Evolutionary conservation across 1,140 invertebrate species (phyloP).

Genomic region (Lordiphosa mommai): DNA sequence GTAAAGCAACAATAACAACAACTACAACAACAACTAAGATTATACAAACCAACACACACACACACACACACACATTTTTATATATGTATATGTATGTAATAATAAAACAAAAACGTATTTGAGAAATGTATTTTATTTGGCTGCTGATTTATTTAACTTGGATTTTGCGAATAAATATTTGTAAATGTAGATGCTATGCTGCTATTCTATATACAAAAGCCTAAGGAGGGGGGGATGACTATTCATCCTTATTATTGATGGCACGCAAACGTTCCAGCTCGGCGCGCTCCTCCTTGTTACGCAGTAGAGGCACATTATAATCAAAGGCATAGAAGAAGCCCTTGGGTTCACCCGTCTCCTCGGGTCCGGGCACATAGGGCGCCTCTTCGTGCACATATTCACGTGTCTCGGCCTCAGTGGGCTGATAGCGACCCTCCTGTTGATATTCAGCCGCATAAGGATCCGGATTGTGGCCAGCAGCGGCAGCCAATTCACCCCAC

Average conservation of each 20-base stretch:
- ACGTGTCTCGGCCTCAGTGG: conserved; percentile 49
- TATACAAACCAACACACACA: conserved; percentile 41
- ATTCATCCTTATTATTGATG: conserved; percentile 69
- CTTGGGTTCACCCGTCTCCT: conserved; percentile 82
- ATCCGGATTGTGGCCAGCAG: conserved; percentile 80
- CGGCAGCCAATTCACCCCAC: conserved; percentile 83
- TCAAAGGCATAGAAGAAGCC: conserved; percentile 85
- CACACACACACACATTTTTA: conserved; percentile 48
- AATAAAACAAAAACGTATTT: conserved; percentile 38
- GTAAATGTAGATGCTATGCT: conserved; percentile 36
- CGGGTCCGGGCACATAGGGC: conserved; percentile 68
- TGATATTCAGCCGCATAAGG: conserved; percentile 78
- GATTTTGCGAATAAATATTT: conserved; percentile 56
- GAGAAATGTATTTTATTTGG: conserved; percentile 27
- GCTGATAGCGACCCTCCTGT: conserved; percentile 62
- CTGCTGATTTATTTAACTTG: conserved; percentile 41
- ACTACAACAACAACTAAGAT: conserved; percentile 31
- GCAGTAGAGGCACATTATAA: conserved; percentile 82
- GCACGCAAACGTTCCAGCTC: conserved; percentile 67
- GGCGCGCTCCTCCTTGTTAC: conserved; percentile 73
- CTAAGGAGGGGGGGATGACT: background rate
- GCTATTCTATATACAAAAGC: background rate
- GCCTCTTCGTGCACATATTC: conserved; percentile 68
- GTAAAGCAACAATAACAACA: conserved; percentile 21
- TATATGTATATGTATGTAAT: conserved; percentile 51